phyloP scores from a whole-genome alignment of 2,888 invertebrate genomes.

The Drosophila planitibia region DNA sequence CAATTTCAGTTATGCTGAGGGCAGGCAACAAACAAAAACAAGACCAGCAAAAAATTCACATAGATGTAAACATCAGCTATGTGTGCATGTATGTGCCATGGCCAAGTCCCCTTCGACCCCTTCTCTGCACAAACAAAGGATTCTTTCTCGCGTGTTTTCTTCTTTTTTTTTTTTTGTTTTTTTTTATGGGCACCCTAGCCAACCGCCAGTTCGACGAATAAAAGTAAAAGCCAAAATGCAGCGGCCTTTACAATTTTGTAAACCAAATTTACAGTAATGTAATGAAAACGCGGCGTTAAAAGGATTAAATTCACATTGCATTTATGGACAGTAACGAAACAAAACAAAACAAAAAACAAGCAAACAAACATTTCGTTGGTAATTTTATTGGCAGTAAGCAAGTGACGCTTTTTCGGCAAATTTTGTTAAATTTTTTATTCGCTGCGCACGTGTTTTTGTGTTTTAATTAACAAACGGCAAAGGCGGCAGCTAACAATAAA shows the following conservation, averaged over 20 bases:
- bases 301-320: constrained; percentile 77
- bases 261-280: constrained; percentile 74
- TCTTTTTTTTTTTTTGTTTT: constrained; percentile 11
- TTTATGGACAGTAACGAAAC: constrained; percentile 41
- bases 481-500: constrained; percentile 71
- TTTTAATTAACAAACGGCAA: constrained; percentile 78
- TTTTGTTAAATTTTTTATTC: constrained; percentile 71
- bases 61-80: constrained; percentile 60
- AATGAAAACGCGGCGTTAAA: constrained; percentile 79
- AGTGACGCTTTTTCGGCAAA: constrained; percentile 24
- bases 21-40: constrained; percentile 36
- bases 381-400: constrained; percentile 41
- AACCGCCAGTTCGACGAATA: constrained; percentile 29
- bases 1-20: constrained; percentile 66
- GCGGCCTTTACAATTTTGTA: constrained; percentile 62
- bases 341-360: neutral
- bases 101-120: neutral
- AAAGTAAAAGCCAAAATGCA: constrained; percentile 60
- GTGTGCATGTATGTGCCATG: constrained; percentile 24
- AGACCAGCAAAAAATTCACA: constrained; percentile 61
- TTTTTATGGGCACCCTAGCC: constrained; percentile 3
- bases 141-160: constrained; percentile 31
- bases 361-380: constrained; percentile 18
- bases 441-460: constrained; percentile 80
- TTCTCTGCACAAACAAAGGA: constrained; percentile 16